phyloP scores from a whole-genome alignment of 2,113 vertebrate species.

The Elaphurus davidianus region DNA sequence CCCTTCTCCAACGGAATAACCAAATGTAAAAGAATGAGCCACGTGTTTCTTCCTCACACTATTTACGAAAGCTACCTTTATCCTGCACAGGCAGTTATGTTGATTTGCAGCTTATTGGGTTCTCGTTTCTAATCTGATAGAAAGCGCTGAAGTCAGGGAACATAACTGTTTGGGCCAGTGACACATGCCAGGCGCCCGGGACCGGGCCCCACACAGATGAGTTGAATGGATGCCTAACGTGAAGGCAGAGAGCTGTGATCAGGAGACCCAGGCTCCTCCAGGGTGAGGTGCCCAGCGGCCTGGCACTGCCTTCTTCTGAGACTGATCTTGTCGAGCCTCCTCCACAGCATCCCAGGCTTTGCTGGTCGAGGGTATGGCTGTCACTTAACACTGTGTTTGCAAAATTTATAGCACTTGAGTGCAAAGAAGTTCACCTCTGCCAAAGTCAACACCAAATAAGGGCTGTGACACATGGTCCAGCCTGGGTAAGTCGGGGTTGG shows the following conservation, averaged over 20 bases:
- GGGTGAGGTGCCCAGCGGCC: too few relatives aligned
- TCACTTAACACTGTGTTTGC: neutral
- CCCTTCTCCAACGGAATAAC: neutral
- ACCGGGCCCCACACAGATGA: neutral
- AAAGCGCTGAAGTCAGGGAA: neutral
- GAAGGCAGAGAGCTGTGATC: neutral
- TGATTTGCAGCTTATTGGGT: neutral
- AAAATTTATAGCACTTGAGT: neutral
- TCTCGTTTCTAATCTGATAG: neutral
- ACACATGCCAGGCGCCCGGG: neutral
- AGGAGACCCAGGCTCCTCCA: neutral
- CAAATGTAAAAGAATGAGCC: neutral
- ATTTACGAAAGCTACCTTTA: neutral
- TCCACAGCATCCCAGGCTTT: neutral
- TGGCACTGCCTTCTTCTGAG: neutral
- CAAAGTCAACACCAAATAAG: neutral
- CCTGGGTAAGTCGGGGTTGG: neutral
- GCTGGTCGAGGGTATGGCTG: neutral
- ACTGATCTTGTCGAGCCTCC: neutral
- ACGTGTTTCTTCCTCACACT: neutral
- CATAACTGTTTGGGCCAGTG: neutral
- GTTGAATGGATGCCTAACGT: neutral
- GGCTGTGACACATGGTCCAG: neutral
- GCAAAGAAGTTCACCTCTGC: neutral
- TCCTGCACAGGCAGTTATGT: neutral